Evolutionary conservation across 2,888 invertebrate species (phyloP).

Genomic region (Tromatobia lineatoria): DNA sequence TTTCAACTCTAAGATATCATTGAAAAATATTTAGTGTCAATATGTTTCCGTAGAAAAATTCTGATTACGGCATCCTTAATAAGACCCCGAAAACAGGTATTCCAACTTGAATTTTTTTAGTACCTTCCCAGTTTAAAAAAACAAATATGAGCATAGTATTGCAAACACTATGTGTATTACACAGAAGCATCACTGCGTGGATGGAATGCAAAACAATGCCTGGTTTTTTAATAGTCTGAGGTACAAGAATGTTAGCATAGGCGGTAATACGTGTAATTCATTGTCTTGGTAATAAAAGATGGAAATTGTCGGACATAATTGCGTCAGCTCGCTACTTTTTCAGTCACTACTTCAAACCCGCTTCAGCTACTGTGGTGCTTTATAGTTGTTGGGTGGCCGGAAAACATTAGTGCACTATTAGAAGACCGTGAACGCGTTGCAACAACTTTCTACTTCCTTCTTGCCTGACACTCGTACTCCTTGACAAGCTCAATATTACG

Average conservation of each 20-base stretch:
- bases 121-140: no score
- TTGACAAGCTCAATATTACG: neutral
- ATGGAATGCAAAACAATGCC: neutral
- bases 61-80: no score
- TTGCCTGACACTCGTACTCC: constrained; percentile 59
- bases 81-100: no score
- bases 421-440: constrained; percentile 47
- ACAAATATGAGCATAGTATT: no score
- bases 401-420: constrained; percentile 13
- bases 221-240: constrained; percentile 1
- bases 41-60: no score
- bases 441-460: constrained; percentile 73
- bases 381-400: neutral
- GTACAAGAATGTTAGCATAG: neutral
- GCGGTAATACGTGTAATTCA: neutral
- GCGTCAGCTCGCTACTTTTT: constrained; percentile 27
- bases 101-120: no score
- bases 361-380: constrained; percentile 19
- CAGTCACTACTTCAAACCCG: neutral
- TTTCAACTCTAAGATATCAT: no score
- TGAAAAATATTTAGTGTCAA: no score
- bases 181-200: neutral
- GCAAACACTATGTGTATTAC: no score
- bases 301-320: constrained; percentile 41
- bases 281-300: constrained; percentile 1